Evolutionary conservation across 2,797 vertebrate genomes (phyloP), one percentile per base, ranked within the genome.

Genomic region (Myotis daubentonii): DNA sequence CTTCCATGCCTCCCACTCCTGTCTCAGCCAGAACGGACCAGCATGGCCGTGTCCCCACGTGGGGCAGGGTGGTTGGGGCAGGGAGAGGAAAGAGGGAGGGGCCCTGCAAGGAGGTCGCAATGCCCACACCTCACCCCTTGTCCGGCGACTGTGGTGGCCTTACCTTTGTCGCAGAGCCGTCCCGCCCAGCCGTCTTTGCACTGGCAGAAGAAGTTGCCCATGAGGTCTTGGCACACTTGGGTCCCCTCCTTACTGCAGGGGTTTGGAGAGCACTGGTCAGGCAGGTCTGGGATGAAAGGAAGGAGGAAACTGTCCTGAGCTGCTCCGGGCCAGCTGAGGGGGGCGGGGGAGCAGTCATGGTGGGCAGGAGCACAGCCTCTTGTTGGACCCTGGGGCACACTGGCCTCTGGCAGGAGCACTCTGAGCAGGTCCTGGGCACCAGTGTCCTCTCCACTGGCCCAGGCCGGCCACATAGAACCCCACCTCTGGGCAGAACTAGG

Each of bases 251-350:
- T 97, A 65, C 98, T 92, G 90, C 99, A 99, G 57, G 99, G 99
- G 76, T 98, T 98, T 0, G 99, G 99, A 66, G 99, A 99, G 97
- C 99, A 99, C 97, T 99, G 99, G 98, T 99, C 98, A 89, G 99
- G 99, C 97, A 99, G 99, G 97, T 99, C 99, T 99, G 97, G 44
- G 90, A 82, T 62, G 23, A 41, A 94, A 62, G 12, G 47, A 82
- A 94, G 23, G 47, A 49, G 6, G 33, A 70, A 28, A 6, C 5
- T n/a, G 15, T 20, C 55, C 44, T 62, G 41, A 79, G 36, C 25
- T 36, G 68, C 33, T 55, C 81, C 55, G 0, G 0, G 16, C 23
- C n/a, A 74, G 49, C 36, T 1, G n/a, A 20, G 66, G 23, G 20
- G 0, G 19, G 38, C 23, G 16, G 57, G 19, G 20, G n/a, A 0